phyloP scores from a whole-genome alignment of 2,797 vertebrate genomes.

The Sparidentex hasta region DNA sequence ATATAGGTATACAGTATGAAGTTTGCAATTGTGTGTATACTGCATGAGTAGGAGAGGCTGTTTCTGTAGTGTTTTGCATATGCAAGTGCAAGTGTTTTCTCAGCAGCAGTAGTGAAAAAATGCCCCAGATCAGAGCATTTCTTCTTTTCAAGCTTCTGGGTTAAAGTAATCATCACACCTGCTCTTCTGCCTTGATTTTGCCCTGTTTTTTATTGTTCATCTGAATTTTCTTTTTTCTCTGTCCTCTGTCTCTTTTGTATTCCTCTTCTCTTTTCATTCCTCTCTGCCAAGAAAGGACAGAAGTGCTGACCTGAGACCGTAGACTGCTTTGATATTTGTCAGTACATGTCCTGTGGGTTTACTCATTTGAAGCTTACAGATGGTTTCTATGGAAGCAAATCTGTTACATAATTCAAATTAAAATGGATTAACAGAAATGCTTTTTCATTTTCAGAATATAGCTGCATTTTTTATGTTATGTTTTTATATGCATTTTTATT shows the following conservation, averaged over 20 bases:
- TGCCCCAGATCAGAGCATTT: slow-evolving; percentile 45
- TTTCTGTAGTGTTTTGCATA: slow-evolving; percentile 4
- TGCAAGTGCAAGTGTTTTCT: slow-evolving; percentile 19
- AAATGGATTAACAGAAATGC: no score
- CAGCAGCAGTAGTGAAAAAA: slow-evolving; percentile 49
- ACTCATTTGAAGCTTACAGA: slow-evolving; percentile 67
- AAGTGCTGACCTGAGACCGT: slow-evolving; percentile 44
- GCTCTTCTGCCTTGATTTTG: slow-evolving; percentile 32
- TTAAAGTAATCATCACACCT: slow-evolving; percentile 45
- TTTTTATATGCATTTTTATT: no score
- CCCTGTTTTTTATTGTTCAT: neutral
- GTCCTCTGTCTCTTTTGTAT: neutral
- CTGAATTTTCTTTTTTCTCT: slow-evolving; percentile 12
- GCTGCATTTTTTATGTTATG: no score
- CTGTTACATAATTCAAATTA: no score
- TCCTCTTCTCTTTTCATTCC: slow-evolving; percentile 23
- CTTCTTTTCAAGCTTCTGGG: slow-evolving; percentile 47
- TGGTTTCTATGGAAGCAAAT: no score
- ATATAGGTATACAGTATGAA: neutral
- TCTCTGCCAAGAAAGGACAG: slow-evolving; percentile 37
- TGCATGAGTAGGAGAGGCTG: neutral
- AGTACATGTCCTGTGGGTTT: slow-evolving; percentile 32
- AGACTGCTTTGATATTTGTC: slow-evolving; percentile 57
- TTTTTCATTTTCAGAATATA: no score
- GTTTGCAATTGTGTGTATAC: neutral